Evolutionary conservation across 2,888 invertebrate genomes (phyloP), one percentile per base, ranked within the genome.

Genomic region (Aphodius granarius): DNA sequence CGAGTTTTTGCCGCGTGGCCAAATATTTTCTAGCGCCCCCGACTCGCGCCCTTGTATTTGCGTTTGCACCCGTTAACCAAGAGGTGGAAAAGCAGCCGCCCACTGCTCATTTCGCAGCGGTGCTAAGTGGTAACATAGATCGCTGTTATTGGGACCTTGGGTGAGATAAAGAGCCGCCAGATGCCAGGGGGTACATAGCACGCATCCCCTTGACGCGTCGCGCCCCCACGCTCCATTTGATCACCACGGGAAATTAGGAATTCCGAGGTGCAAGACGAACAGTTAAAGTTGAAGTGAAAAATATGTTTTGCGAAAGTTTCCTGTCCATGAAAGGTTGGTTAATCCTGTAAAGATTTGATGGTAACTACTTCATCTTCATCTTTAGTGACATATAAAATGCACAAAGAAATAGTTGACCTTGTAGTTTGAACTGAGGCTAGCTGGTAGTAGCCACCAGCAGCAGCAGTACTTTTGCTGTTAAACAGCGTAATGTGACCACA

Each of bases 131-230:
- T 73, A 76, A 78, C 81, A 79, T 81, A 81, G 80, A 81, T 81
- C 81, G 81, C 76, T 77, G 80, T 82, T 82, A 82, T 82, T 80
- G 81, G 81, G 78, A 80, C 81, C 81, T 75, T 77, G 81, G 81
- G 81, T 82, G 81, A 80, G 80, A 82, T 82, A 82, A 82, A 82
- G 81, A 80, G 78, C 78, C 75, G 70, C 75, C 75, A 73, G 77
- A 73, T 75, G 77, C 75, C 77, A 75, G 16, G 66, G 21, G 19
- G 43, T 43, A 43, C n/a, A n/a, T n/a, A n/a, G 4, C 6, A 43
- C 43, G 43, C 43, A 43, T 43, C 43, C 43, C 43, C 43, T 43
- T 43, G 43, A 43, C 43, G 1, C 66, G 66, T 66, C 66, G 66
- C 16, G 66, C 66, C 20, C 66, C 66, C 17, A n/a, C n/a, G 66